A percentile compares a stretch with the other conserved stretches of the same genome.
phyloP scores from a whole-genome alignment of 53 echinoderm and acorn worm genomes.

The Crossaster papposus region DNA sequence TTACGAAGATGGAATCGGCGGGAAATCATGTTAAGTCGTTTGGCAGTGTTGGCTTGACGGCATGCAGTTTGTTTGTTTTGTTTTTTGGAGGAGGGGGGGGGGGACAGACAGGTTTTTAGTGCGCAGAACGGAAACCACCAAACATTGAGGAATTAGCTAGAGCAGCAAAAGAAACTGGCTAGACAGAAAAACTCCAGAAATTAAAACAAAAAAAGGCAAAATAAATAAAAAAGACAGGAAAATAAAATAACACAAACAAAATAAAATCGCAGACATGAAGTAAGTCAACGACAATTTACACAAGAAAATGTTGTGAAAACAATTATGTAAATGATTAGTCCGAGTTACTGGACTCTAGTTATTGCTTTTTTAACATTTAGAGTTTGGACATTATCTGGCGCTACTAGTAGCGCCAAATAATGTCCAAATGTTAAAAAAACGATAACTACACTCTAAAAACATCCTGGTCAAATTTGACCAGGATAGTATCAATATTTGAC shows the following conservation, averaged over 20 bases:
- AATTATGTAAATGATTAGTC: no score
- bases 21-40: slow-evolving; percentile 11
- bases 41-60: background rate
- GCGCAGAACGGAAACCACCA: slow-evolving; percentile 1
- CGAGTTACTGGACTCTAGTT: no score
- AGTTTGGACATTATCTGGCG: no score
- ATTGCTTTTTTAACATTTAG: no score
- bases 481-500: no score
- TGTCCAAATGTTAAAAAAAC: no score
- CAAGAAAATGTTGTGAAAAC: no score
- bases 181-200: background rate
- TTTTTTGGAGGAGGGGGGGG: no score
- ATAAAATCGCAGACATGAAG: background rate
- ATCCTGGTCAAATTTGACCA: no score
- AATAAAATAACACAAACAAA: background rate
- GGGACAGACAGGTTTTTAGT: background rate
- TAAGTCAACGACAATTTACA: background rate
- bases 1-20: slow-evolving; percentile 30
- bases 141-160: background rate
- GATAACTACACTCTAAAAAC: no score
- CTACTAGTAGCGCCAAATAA: no score
- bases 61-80: background rate
- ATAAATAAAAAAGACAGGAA: background rate
- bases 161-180: slow-evolving; percentile 1
- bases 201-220: no score